Evolutionary conservation across 1,140 invertebrate species (phyloP).

Genomic region (Zaprionus ornatus): DNA sequence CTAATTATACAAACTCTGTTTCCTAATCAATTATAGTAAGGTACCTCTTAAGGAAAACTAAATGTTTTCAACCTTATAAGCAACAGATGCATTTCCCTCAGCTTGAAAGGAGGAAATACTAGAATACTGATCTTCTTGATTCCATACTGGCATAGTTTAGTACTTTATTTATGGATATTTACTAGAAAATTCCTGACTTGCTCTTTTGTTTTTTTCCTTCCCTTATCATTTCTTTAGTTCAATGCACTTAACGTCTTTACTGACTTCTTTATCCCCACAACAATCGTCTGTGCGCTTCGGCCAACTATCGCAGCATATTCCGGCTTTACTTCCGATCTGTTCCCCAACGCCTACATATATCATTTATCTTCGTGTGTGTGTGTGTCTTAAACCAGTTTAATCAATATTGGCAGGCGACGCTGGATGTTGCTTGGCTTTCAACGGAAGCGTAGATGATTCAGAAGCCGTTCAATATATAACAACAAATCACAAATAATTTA

Average conservation of each 20-base stretch:
- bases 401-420: slow-evolving; percentile 5
- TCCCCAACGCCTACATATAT: slow-evolving; percentile 36
- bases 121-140: neutral
- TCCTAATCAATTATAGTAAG: slow-evolving; percentile 7
- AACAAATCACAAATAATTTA: slow-evolving; percentile 20
- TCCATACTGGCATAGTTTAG: neutral
- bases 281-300: slow-evolving; percentile 22
- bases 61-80: neutral
- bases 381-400: slow-evolving; percentile 41
- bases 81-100: neutral
- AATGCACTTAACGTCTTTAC: slow-evolving; percentile 40
- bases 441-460: slow-evolving; percentile 34
- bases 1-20: neutral
- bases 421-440: slow-evolving; percentile 26
- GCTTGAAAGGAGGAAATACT: neutral
- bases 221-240: slow-evolving; percentile 48
- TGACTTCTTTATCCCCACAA: slow-evolving; percentile 29
- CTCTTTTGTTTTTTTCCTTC: slow-evolving; percentile 7
- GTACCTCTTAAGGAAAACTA: neutral
- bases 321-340: slow-evolving; percentile 44
- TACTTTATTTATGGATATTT: neutral
- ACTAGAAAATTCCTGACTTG: neutral
- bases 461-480: slow-evolving; percentile 32
- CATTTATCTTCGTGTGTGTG: neutral
- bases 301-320: slow-evolving; percentile 26